Evolutionary conservation across 2,888 invertebrate genomes (phyloP).

Genomic region (Lepidochrysops patricia): DNA sequence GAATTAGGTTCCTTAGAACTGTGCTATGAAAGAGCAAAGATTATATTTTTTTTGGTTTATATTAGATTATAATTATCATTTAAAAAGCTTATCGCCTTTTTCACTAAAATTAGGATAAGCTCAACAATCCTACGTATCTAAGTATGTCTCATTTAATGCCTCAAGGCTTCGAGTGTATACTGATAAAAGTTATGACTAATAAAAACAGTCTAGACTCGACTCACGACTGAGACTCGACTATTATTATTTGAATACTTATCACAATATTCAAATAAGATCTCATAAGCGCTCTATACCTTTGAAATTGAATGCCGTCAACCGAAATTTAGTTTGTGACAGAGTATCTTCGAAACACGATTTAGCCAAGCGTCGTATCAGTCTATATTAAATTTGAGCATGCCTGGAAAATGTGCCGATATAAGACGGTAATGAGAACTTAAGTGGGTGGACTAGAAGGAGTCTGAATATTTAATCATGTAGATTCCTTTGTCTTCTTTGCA

Average conservation of each 20-base stretch:
- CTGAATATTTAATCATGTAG: neutral
- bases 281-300: neutral
- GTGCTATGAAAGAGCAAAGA: too few relatives aligned
- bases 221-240: neutral
- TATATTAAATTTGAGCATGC: slow-evolving; percentile 3
- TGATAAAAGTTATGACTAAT: neutral
- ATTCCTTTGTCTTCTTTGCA: neutral
- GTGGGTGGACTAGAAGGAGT: neutral
- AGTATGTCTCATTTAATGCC: too few relatives aligned
- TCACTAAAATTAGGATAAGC: neutral
- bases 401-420: neutral
- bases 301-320: slow-evolving; percentile 2
- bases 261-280: neutral
- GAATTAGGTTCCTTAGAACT: too few relatives aligned
- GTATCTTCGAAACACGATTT: neutral
- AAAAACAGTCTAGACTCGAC: neutral
- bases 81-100: neutral
- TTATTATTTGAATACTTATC: neutral
- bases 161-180: neutral
- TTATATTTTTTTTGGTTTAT: too few relatives aligned
- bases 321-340: neutral
- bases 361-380: neutral
- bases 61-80: too few relatives aligned
- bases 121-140: neutral
- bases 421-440: neutral